phyloP scores from a whole-genome alignment of 2,113 vertebrate species.

The Pomatostomus ruficeps region DNA sequence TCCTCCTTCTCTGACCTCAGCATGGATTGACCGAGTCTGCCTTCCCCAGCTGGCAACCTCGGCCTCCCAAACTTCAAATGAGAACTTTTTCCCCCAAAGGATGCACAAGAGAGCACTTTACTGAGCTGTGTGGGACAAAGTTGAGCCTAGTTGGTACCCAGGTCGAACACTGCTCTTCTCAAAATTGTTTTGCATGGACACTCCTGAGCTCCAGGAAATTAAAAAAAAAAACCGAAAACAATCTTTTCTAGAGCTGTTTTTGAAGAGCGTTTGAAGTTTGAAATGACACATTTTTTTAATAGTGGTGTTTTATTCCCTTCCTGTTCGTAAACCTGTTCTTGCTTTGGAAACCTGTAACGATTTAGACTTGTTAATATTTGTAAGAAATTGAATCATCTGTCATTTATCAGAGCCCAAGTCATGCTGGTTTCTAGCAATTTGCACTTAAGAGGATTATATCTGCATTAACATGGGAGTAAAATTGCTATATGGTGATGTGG shows the following conservation, averaged over 20 bases:
- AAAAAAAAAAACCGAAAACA: background rate
- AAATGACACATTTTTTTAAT: slow-evolving; percentile 11
- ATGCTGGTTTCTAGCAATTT: slow-evolving; percentile 54
- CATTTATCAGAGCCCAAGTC: slow-evolving; percentile 37
- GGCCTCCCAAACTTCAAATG: slow-evolving; percentile 16
- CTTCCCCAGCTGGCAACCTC: background rate
- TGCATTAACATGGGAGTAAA: slow-evolving; percentile 40
- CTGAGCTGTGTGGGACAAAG: slow-evolving; percentile 27
- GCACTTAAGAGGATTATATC: slow-evolving; percentile 10
- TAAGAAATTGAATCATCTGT: slow-evolving; percentile 21
- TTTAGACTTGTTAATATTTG: slow-evolving; percentile 35
- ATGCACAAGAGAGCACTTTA: slow-evolving; percentile 70
- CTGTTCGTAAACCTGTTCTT: slow-evolving; percentile 23
- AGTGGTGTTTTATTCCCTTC: slow-evolving; percentile 12
- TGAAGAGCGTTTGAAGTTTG: slow-evolving; percentile 44
- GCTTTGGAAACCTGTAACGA: slow-evolving; percentile 47
- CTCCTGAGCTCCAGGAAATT: background rate
- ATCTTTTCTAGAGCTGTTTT: slow-evolving; percentile 53
- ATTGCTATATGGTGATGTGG: slow-evolving; percentile 1
- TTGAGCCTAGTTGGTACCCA: background rate
- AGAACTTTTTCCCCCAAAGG: slow-evolving; percentile 6
- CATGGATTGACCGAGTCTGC: background rate
- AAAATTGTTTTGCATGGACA: slow-evolving; percentile 62
- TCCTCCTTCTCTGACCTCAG: slow-evolving; percentile 36
- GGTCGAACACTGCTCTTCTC: slow-evolving; percentile 57